These are phyloP conservation scores for Tyto alba DNA, from an alignment of 2,113 vertebrate genomes.

Conservation along the genomic window DNA sequence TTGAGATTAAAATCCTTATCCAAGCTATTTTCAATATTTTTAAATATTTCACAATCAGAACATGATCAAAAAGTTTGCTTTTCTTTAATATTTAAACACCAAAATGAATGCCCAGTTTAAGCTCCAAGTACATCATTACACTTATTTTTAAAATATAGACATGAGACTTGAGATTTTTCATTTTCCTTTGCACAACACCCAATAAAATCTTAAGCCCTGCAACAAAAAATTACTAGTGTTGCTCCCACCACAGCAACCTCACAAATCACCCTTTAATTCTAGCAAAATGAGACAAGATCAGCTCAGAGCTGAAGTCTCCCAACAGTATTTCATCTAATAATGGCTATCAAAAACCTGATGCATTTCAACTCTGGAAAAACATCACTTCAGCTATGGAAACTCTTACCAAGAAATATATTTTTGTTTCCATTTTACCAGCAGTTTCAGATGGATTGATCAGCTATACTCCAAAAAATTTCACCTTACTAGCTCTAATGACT, in stretches of 20 bases:
- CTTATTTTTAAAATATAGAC: background rate
- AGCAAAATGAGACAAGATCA: constrained; percentile 52
- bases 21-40: background rate
- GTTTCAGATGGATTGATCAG: constrained; percentile 36
- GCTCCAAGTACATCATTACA: background rate
- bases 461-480: background rate
- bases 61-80: background rate
- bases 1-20: background rate
- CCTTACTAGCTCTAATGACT: background rate
- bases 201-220: constrained; percentile 24
- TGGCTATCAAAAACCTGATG: constrained; percentile 31
- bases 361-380: constrained; percentile 38
- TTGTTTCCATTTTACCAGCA: constrained; percentile 41
- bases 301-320: constrained; percentile 7
- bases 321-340: constrained; percentile 54
- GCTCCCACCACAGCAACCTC: constrained; percentile 7
- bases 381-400: constrained; percentile 21
- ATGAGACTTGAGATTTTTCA: constrained; percentile 8
- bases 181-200: constrained; percentile 13
- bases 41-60: background rate
- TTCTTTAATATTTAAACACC: background rate
- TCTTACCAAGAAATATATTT: constrained; percentile 25
- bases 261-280: constrained; percentile 62
- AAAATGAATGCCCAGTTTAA: background rate
- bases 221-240: constrained; percentile 29